A percentile compares a stretch with the other conserved stretches of the same genome.
phyloP scores from a whole-genome alignment of 2,797 vertebrate species.

The Rhinoraja longicauda region DNA sequence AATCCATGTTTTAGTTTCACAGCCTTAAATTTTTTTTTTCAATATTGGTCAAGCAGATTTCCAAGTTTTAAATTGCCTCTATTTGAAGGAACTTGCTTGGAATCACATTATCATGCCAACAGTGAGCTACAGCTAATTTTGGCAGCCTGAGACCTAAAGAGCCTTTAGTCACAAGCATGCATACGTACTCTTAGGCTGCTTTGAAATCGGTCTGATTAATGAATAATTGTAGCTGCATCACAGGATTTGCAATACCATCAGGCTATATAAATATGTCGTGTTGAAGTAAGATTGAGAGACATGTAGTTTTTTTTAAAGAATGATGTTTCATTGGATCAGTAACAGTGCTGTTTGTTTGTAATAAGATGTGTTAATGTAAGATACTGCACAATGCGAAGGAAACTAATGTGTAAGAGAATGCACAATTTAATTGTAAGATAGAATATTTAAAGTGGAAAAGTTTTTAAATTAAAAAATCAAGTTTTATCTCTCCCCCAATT shows the following conservation, averaged over 20 bases:
- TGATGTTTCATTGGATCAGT: not conserved
- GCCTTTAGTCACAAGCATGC: not conserved
- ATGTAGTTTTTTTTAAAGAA: not conserved
- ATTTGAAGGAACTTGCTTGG: not conserved
- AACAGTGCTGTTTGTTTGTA: not conserved
- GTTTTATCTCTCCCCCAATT: not conserved
- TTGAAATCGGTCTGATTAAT: not conserved
- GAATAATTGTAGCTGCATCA: not conserved
- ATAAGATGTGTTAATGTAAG: not conserved
- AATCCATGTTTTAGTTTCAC: not conserved
- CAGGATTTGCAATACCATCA: not conserved
- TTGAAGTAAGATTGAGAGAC: not conserved
- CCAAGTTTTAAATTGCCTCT: not conserved
- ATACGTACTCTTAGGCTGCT: not conserved
- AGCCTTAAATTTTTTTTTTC: not conserved
- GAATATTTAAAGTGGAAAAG: no score
- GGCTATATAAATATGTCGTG: not conserved
- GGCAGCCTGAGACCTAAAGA: not conserved
- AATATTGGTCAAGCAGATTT: not conserved
- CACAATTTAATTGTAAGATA: not conserved
- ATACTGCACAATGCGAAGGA: not conserved
- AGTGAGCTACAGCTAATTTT: not conserved
- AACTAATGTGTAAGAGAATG: no score
- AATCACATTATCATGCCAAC: not conserved
- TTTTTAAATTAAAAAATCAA: not conserved